Conservation (phyloP, 2,797 vertebrate genomes). For the Chelidonichthys spinosus region DNA sequence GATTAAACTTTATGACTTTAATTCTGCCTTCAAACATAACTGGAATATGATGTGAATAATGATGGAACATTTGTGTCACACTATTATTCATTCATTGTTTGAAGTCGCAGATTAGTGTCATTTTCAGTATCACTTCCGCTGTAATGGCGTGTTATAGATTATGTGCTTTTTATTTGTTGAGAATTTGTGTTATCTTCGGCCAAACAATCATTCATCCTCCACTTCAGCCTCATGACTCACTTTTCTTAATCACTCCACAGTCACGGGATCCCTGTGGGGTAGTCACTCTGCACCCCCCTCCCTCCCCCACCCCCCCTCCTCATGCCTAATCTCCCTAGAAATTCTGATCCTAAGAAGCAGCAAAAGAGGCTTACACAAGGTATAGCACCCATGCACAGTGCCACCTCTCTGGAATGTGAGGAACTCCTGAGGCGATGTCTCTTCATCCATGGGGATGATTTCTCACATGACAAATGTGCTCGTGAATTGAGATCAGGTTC, state of each 20-base stretch:
- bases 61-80: neutral
- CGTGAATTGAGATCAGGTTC: neutral
- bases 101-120: neutral
- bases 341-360: slow-evolving; percentile 74
- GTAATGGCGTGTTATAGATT: neutral
- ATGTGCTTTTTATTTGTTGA: neutral
- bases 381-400: slow-evolving; percentile 7
- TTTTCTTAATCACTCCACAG: slow-evolving; percentile 71
- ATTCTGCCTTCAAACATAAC: neutral
- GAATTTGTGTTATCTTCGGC: slow-evolving; percentile 2
- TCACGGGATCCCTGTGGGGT: slow-evolving; percentile 75
- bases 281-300: slow-evolving; percentile 16
- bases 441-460: slow-evolving; percentile 4
- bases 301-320: slow-evolving; percentile 19
- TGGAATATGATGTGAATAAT: neutral
- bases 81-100: no score
- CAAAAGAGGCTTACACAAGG: slow-evolving; percentile 67
- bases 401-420: slow-evolving; percentile 61
- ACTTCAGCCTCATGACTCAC: slow-evolving; percentile 75
- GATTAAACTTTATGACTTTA: neutral
- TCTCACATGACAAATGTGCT: neutral
- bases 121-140: slow-evolving; percentile 30
- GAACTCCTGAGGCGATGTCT: slow-evolving; percentile 19
- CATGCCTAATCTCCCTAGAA: slow-evolving; percentile 74
- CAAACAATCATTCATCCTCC: slow-evolving; percentile 45